Conservation (phyloP, 1,140 invertebrate genomes). For the Octopus sinensis region DNA sequence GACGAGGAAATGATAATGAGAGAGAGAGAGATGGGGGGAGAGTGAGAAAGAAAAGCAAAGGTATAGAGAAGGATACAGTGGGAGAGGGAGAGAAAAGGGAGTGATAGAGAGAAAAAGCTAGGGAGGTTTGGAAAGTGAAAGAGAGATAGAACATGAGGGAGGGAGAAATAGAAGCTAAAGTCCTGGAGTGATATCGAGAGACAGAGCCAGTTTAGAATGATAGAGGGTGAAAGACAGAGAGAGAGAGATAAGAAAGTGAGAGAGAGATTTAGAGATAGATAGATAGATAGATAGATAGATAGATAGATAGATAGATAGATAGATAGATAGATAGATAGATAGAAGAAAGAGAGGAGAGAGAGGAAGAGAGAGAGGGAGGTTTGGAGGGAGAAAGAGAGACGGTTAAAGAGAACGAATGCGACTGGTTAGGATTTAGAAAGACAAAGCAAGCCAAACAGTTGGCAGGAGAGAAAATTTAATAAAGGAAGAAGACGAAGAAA, state of each 20-base stretch:
- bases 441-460: no score
- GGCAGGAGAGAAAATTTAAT: no score
- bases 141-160: neutral
- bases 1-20: neutral
- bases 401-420: no score
- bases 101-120: neutral
- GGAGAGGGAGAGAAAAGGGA: neutral
- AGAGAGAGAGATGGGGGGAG: neutral
- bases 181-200: no score
- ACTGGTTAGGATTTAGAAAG: no score
- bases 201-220: no score
- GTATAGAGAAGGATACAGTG: neutral
- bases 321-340: no score
- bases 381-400: no score
- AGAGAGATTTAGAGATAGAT: neutral
- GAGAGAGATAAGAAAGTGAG: neutral
- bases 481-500: no score
- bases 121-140: neutral
- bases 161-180: no score
- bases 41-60: neutral
- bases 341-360: no score
- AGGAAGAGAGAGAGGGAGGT: no score
- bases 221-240: neutral
- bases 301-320: neutral
- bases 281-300: slow-evolving; percentile 1